A percentile compares a stretch with the other conserved stretches of the same genome.
Evolutionary conservation across 2,888 invertebrate species (phyloP).

Genomic region (Leptinotarsa juncta): DNA sequence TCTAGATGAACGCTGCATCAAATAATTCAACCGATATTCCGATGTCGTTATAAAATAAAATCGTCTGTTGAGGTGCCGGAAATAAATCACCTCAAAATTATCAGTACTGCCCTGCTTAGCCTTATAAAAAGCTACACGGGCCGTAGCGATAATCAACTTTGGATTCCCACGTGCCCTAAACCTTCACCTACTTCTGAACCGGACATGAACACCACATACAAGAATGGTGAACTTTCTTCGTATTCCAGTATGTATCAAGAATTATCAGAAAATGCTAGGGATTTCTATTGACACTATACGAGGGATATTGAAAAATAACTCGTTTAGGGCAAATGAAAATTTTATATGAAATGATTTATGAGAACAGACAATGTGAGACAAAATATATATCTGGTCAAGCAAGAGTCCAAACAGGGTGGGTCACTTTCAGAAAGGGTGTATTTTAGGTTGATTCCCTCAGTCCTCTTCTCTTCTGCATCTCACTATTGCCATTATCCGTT

Average conservation of each 20-base stretch:
- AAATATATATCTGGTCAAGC: too few species aligned
- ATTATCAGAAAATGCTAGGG: constrained; percentile 5
- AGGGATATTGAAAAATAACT: not conserved
- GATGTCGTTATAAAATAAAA: too few species aligned
- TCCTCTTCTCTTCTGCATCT: too few species aligned
- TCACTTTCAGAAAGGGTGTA: too few species aligned
- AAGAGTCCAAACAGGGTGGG: too few species aligned
- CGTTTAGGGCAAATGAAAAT: not conserved
- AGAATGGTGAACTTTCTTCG: constrained; percentile 4
- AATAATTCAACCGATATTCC: too few species aligned
- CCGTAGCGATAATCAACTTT: constrained; percentile 28
- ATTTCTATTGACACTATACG: not conserved
- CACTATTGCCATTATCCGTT: too few species aligned
- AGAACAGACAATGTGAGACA: too few species aligned
- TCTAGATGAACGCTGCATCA: too few species aligned
- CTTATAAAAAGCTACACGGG: not conserved
- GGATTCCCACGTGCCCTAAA: constrained; percentile 30
- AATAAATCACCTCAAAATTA: not conserved
- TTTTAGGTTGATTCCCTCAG: too few species aligned
- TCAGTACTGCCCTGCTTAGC: constrained; percentile 16
- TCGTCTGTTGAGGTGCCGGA: not conserved
- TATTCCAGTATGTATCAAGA: constrained; percentile 4
- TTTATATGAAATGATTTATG: not conserved
- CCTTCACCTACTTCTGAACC: constrained; percentile 26
- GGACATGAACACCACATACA: not conserved